phyloP scores from a whole-genome alignment of 2,888 invertebrate genomes.

The Frankliniella intonsa region DNA sequence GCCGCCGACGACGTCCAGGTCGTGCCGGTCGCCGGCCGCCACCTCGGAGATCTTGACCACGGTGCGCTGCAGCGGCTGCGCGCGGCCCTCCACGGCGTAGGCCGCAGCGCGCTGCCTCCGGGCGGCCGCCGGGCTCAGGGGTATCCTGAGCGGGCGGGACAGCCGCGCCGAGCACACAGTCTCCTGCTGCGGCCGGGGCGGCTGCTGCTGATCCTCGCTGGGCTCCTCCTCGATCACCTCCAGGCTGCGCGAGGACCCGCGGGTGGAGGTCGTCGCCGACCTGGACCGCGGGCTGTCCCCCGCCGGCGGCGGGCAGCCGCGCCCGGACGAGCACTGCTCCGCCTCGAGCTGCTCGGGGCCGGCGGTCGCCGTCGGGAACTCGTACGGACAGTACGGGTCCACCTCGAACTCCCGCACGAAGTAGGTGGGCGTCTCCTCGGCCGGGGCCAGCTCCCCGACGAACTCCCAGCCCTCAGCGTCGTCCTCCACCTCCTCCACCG shows the following conservation, averaged over 20 bases:
- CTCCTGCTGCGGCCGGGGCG: neutral
- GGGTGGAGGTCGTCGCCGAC: neutral
- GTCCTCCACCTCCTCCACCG: neutral
- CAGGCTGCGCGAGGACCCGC: neutral
- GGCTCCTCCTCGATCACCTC: constrained; percentile 11
- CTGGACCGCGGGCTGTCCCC: neutral
- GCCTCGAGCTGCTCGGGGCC: constrained; percentile 6
- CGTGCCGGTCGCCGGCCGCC: neutral
- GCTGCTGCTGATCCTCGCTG: neutral
- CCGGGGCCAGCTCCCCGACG: neutral
- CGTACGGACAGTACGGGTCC: neutral
- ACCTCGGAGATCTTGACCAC: constrained; percentile 9
- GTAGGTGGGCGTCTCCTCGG: neutral
- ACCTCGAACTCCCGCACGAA: constrained; percentile 9
- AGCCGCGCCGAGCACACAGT: neutral
- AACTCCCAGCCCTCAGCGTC: neutral
- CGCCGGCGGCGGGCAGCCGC: neutral
- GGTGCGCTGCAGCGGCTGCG: neutral
- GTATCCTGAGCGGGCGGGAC: neutral
- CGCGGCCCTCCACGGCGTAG: neutral
- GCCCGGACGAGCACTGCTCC: neutral
- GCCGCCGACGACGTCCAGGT: neutral
- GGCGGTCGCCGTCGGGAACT: neutral
- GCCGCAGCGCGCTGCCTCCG: neutral
- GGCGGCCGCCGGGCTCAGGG: neutral